Conservation (phyloP, 2,888 invertebrate genomes). For the Heliothis peltigera region DNA sequence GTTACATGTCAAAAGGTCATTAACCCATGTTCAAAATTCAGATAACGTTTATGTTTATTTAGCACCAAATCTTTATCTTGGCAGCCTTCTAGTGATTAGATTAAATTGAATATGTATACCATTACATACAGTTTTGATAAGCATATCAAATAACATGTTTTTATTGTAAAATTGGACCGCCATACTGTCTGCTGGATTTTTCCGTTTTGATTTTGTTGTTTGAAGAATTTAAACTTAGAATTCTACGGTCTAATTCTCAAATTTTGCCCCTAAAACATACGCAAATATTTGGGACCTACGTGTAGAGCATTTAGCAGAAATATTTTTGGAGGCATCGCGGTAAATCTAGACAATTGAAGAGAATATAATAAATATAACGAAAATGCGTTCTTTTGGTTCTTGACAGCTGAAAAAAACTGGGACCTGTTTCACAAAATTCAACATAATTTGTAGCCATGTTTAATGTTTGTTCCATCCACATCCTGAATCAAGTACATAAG, state of each 20-base stretch:
- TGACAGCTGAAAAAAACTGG: too few relatives aligned
- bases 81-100: slow-evolving; percentile 46
- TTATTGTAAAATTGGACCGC: slow-evolving; percentile 22
- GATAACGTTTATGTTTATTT: slow-evolving; percentile 51
- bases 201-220: slow-evolving; percentile 13
- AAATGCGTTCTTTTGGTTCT: too few relatives aligned
- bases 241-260: not conserved
- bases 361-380: too few relatives aligned
- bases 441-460: too few relatives aligned
- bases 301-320: too few relatives aligned
- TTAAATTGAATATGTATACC: slow-evolving; percentile 30
- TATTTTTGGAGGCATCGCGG: not conserved
- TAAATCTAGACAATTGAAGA: not conserved
- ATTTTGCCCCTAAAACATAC: not conserved
- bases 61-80: slow-evolving; percentile 50
- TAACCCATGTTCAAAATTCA: slow-evolving; percentile 20
- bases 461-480: too few relatives aligned
- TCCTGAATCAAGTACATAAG: too few relatives aligned
- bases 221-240: not conserved
- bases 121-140: slow-evolving; percentile 32
- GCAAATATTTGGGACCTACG: too few relatives aligned
- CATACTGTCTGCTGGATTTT: slow-evolving; percentile 50
- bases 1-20: slow-evolving; percentile 36
- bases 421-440: too few relatives aligned
- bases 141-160: slow-evolving; percentile 15